Evolutionary conservation across 2,797 vertebrate species (phyloP).

Genomic region (Calcarius lapponicus): DNA sequence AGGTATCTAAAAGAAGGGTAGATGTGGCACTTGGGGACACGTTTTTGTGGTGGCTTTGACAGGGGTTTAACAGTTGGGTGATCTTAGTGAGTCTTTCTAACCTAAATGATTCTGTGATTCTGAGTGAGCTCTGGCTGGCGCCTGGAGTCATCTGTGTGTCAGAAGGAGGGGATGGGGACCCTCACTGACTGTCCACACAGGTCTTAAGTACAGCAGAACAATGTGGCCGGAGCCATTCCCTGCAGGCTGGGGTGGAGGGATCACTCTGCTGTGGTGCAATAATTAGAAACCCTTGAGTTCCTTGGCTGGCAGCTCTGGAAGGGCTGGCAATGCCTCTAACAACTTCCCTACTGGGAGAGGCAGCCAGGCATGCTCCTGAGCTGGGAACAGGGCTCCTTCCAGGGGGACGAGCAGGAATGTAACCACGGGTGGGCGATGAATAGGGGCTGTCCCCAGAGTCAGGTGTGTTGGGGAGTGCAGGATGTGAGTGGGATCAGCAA

Average conservation of each 20-base stretch:
- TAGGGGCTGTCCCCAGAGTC: neutral
- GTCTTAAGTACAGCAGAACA: neutral
- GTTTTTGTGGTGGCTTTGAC: neutral
- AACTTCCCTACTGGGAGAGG: neutral
- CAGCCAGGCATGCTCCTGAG: neutral
- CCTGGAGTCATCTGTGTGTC: neutral
- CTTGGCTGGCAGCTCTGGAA: slow-evolving; percentile 13
- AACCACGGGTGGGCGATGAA: accelerated
- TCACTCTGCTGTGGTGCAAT: neutral
- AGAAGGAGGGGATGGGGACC: neutral
- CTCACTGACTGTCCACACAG: accelerated
- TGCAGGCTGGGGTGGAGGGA: neutral
- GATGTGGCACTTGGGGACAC: neutral
- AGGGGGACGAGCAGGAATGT: neutral
- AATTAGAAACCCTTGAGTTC: slow-evolving; percentile 36
- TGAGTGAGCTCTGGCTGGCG: neutral
- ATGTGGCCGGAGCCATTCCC: neutral
- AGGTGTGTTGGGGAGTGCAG: neutral
- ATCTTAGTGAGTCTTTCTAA: neutral
- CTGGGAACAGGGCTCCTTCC: neutral
- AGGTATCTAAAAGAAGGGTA: neutral
- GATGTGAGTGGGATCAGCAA: accelerated
- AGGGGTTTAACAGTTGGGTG: neutral
- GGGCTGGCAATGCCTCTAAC: neutral
- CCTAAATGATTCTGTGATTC: neutral